Evolutionary conservation across 2,113 vertebrate species (phyloP), one percentile per base, ranked within the genome.

Genomic region (Malurus melanocephalus): DNA sequence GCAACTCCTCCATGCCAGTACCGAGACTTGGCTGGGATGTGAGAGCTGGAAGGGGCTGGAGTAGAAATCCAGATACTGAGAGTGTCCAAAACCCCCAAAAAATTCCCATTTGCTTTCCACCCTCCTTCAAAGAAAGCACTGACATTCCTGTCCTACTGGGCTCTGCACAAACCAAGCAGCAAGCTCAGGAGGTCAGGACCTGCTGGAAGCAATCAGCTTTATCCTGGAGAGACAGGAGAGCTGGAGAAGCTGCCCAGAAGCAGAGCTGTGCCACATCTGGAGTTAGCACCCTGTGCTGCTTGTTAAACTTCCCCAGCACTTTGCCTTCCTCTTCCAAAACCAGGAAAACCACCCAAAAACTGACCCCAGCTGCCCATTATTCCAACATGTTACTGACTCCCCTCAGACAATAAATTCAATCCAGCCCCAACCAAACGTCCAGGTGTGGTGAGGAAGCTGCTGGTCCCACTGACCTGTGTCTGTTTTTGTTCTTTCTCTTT

Each of bases 401-500:
- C 68, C 26, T 20, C 67, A 56, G 56, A 10, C 4, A 32, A 40
- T 1, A 15, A 21, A 32, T 33, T 17, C 24, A 61, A 9, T 30
- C 56, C 57, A 59, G 4, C 40, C n/a, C 48, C 66, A 81, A 66
- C 49, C 32, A 51, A 9, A 30, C 16, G 5, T 1, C 33, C 81
- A 6, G 43, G 56, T 64, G 22, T 3, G 33, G 20, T 1, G 9
- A n/a, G 71, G 55, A 51, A 60, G 82, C 80, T 55, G 77, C 76
- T 60, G 85, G 61, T 45, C 30, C 87, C 95, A 96, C 97, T 96
- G 96, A 99, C 99, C 99, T 99, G 98, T 99, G 99, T 92, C 99
- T 97, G 95, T 99, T 99, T 98, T 99, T 99, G 97, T 99, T 99
- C 98, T 99, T 99, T 94, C 99, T 94, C 92, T 99, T 99, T 98